Evolutionary conservation across 2,888 invertebrate genomes (phyloP), one percentile per base, ranked within the genome.

Genomic region (Temnothorax ravouxi): DNA sequence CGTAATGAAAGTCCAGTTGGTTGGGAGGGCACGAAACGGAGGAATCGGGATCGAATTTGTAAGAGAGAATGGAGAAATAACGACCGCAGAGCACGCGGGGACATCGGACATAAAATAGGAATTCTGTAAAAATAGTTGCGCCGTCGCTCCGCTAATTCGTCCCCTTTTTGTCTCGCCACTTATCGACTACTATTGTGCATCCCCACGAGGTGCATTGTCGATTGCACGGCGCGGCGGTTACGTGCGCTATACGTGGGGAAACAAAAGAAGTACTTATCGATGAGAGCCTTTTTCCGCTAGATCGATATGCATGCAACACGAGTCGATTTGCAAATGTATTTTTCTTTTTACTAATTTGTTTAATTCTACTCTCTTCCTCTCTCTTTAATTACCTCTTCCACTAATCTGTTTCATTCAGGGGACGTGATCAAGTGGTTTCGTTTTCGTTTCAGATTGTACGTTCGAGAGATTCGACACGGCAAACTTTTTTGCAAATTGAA

Each of bases 81-180:
- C 80, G 84, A 83, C 38, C 69, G 83, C 61, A 74, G 59, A 80
- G 72, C 59, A 74, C 29, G 18, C 76, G 72, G 62, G 59, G 67
- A 82, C 82, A 77, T 85, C 79, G 85, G 66, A 88, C 88, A 87
- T 88, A 88, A 89, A 90, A 89, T 90, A 87, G 89, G 86, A 89
- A 91, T 88, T 91, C 85, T 84, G 86, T 59, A 84, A 82, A 86
- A 79, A 86, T 88, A 90, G 89, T 88, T 88, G 88, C 86, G 47
- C 66, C 25, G 47, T 44, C 25, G 83, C 84, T 59, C 72, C 76
- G 59, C 81, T 59, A 61, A 47, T 50, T 72, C 66, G 67, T 66
- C 75, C 66, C 69, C 41, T 77, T 54, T 61, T 79, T 79, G 69
- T 69, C 83, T 59, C 21, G 52, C 74, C 29, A 69, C 80, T 84